Conservation (phyloP, 2,888 invertebrate genomes). For the Frankliniella intonsa region DNA sequence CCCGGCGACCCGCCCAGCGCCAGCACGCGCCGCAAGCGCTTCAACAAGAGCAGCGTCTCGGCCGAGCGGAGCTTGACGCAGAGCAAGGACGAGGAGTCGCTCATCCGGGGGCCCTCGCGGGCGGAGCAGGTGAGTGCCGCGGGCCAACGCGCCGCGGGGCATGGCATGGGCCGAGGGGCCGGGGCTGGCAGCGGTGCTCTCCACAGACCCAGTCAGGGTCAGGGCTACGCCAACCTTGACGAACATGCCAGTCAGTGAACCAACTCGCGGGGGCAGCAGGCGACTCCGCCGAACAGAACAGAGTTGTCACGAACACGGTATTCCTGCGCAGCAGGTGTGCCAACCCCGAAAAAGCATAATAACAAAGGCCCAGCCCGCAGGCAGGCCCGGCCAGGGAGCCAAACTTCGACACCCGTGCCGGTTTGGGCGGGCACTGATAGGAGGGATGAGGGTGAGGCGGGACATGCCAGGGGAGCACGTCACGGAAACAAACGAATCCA, state of each 20-base stretch:
- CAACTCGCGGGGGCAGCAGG: not conserved
- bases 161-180: too few relatives aligned
- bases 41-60: not conserved
- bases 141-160: not conserved
- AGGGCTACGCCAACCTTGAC: not conserved
- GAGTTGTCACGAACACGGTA: not conserved
- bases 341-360: not conserved
- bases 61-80: not conserved
- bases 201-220: not conserved
- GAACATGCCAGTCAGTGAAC: not conserved
- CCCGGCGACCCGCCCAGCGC: not conserved
- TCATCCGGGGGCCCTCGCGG: not conserved
- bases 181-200: too few relatives aligned
- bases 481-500: not conserved
- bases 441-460: not conserved
- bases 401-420: not conserved
- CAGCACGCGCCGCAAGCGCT: not conserved
- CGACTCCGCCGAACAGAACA: too few relatives aligned
- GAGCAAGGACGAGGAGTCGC: not conserved
- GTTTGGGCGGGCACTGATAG: too few relatives aligned
- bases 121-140: constrained; percentile 9
- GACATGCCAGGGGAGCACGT: too few relatives aligned
- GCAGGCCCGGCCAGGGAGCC: not conserved
- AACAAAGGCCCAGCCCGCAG: not conserved
- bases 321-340: not conserved